Conservation (phyloP, 92 coral and sea anemone genomes). For the Meandrina meandrites region DNA sequence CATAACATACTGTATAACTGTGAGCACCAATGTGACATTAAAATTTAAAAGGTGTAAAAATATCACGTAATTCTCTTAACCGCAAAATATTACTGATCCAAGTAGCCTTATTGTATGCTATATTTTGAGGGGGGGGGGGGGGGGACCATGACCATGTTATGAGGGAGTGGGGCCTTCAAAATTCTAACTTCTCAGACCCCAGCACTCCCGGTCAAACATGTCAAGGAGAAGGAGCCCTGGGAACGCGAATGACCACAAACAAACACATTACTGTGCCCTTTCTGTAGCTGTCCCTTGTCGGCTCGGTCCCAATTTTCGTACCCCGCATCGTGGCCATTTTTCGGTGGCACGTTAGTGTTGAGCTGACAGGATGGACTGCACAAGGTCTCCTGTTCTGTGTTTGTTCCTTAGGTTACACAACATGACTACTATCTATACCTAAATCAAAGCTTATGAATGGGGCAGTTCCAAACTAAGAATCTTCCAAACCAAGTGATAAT, state of each 20-base stretch:
- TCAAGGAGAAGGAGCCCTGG: neutral
- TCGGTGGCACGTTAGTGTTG: neutral
- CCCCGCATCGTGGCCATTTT: neutral
- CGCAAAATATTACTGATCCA: neutral
- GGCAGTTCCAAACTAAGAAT: neutral
- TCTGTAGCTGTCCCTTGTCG: too few relatives aligned
- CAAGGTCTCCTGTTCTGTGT: neutral
- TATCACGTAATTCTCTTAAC: neutral
- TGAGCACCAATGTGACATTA: neutral
- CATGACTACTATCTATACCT: neutral
- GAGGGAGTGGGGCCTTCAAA: neutral
- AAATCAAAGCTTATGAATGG: neutral
- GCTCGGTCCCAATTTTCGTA: too few relatives aligned
- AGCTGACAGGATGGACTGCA: neutral
- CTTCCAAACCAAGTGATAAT: neutral
- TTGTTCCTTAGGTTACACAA: neutral
- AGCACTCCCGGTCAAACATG: neutral
- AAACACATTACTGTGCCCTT: too few relatives aligned
- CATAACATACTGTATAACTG: too few relatives aligned
- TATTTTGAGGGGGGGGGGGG: neutral
- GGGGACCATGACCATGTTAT: neutral
- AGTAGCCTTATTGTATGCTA: neutral
- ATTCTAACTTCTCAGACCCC: neutral
- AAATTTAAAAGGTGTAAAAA: neutral
- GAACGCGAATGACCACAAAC: too few relatives aligned